Conservation (phyloP, 2,888 invertebrate genomes). For the Pseudanteris insignis region DNA sequence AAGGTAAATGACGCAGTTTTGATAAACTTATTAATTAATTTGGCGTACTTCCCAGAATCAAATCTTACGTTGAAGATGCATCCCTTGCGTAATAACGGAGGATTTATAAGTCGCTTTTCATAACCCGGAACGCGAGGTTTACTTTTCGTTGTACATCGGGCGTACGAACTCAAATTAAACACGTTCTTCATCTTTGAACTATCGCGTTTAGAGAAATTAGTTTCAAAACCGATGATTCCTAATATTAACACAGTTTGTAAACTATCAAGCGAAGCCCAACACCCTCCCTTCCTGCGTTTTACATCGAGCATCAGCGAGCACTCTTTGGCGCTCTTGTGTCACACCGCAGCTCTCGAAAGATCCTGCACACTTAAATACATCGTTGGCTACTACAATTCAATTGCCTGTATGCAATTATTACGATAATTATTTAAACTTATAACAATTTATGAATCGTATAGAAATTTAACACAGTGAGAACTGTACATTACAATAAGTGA, state of each 20-base stretch:
- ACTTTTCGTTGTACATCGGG: slow-evolving; percentile 7
- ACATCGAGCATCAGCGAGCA: too few relatives aligned
- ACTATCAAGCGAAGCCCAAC: slow-evolving; percentile 30
- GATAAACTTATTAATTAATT: too few relatives aligned
- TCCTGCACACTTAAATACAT: slow-evolving; percentile 11
- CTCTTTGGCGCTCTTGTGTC: slow-evolving; percentile 24
- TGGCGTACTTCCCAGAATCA: too few relatives aligned
- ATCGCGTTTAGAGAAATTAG: slow-evolving; percentile 31
- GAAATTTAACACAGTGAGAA: too few relatives aligned
- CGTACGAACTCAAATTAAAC: slow-evolving; percentile 18
- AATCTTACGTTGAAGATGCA: too few relatives aligned
- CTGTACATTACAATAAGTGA: too few relatives aligned
- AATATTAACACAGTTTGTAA: slow-evolving; percentile 38
- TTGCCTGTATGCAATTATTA: too few relatives aligned
- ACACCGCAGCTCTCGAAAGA: slow-evolving; percentile 4
- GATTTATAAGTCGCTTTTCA: slow-evolving; percentile 4
- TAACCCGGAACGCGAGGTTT: slow-evolving; percentile 7
- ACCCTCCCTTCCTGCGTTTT: slow-evolving; percentile 11
- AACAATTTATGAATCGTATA: too few relatives aligned
- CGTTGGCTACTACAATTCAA: slow-evolving; percentile 3
- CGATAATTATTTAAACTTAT: too few relatives aligned
- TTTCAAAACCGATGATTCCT: slow-evolving; percentile 38
- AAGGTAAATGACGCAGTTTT: too few relatives aligned
- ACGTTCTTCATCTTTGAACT: slow-evolving; percentile 30
- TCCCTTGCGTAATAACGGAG: neutral